Conservation (phyloP, 2,113 vertebrate species). For the Hucho hucho region DNA sequence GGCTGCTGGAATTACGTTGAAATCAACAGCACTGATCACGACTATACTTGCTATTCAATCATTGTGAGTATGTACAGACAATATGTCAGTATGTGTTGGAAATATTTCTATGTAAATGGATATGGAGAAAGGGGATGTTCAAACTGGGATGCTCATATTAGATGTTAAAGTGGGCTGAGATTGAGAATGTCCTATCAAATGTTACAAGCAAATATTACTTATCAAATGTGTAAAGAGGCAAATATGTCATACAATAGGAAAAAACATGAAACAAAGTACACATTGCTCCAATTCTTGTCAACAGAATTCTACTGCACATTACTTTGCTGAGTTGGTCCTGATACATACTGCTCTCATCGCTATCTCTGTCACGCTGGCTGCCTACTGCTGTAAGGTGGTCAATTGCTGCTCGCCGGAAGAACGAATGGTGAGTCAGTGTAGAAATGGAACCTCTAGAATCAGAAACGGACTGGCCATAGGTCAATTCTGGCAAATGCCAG, state of each 20-base stretch:
- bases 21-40: neutral
- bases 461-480: too few species aligned
- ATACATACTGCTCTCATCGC: too few species aligned
- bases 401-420: slow-evolving; percentile 40
- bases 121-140: neutral
- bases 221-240: too few species aligned
- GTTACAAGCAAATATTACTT: too few species aligned
- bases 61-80: neutral
- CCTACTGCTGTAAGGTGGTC: slow-evolving; percentile 45
- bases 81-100: neutral
- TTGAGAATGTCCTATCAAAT: too few species aligned
- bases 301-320: too few species aligned
- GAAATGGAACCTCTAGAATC: neutral
- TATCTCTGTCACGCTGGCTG: slow-evolving; percentile 3
- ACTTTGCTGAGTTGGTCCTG: too few species aligned
- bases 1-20: neutral
- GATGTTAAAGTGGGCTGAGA: too few species aligned
- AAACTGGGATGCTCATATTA: neutral
- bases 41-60: neutral
- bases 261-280: too few species aligned
- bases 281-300: too few species aligned
- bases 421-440: slow-evolving; percentile 28
- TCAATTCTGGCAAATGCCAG: too few species aligned
- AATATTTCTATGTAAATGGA: neutral
- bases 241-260: too few species aligned